Evolutionary conservation across 2,113 vertebrate species (phyloP).

Genomic region (Megalops atlanticus): DNA sequence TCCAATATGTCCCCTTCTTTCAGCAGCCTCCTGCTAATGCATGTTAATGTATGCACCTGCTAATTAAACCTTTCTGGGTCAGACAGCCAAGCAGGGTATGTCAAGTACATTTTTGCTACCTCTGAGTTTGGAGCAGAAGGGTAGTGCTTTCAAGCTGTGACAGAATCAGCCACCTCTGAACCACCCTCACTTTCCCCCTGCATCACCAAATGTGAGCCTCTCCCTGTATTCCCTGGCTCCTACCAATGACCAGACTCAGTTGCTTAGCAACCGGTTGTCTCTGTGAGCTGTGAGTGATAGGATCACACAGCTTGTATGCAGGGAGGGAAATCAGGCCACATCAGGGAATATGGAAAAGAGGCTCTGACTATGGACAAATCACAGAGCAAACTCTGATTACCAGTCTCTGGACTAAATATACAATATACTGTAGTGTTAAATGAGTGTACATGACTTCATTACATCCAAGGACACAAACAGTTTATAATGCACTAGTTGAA

Average conservation of each 20-base stretch:
- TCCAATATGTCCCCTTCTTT: background rate
- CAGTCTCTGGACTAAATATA: too few relatives aligned
- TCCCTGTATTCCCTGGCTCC: background rate
- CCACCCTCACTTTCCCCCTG: background rate
- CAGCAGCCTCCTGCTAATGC: background rate
- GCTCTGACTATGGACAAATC: background rate
- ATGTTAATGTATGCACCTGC: background rate
- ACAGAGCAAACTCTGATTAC: background rate
- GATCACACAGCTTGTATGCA: background rate
- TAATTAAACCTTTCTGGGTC: slow-evolving; percentile 8
- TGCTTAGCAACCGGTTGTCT: background rate
- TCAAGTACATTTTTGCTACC: background rate
- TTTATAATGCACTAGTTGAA: too few relatives aligned
- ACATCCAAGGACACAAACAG: too few relatives aligned
- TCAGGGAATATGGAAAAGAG: background rate
- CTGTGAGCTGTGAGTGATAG: background rate
- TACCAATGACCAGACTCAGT: background rate
- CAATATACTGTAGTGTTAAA: too few relatives aligned
- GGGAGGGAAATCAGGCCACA: slow-evolving; percentile 1
- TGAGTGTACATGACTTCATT: too few relatives aligned
- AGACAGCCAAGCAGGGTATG: background rate
- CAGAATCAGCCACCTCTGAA: background rate
- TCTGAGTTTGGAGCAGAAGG: background rate
- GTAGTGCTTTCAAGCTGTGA: background rate
- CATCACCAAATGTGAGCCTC: background rate